These are phyloP conservation scores for Tricholaema leucomelas DNA, from an alignment of 2,113 vertebrate genomes.

Conservation along the genomic window DNA sequence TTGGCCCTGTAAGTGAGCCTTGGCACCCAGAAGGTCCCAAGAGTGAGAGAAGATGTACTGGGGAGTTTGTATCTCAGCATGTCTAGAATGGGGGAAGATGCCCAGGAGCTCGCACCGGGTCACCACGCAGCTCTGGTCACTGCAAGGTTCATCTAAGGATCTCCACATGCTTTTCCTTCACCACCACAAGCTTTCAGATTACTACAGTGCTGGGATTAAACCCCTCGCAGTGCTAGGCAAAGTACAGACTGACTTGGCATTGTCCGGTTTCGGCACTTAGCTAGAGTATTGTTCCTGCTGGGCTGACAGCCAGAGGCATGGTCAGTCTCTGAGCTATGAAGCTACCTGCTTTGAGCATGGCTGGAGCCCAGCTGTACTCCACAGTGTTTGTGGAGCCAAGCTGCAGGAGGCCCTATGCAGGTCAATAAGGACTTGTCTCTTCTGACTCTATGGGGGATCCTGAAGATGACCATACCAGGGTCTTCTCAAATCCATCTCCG, in stretches of 20 bases:
- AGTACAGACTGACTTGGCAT: accelerated
- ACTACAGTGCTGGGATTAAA: not conserved
- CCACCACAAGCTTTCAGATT: not conserved
- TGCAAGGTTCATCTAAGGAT: not conserved
- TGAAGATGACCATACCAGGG: not conserved
- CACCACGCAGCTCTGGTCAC: not conserved
- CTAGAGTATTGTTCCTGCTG: not conserved
- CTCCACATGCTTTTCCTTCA: not conserved
- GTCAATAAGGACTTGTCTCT: not conserved
- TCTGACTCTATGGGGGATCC: not conserved
- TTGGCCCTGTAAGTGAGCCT: not conserved
- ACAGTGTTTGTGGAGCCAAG: too few relatives aligned
- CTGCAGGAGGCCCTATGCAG: not conserved
- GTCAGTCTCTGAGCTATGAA: not conserved
- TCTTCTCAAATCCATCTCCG: not conserved
- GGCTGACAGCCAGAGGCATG: accelerated
- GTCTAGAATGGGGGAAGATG: not conserved
- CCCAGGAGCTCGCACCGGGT: not conserved
- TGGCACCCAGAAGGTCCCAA: not conserved
- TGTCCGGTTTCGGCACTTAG: not conserved
- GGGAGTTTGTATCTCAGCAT: not conserved
- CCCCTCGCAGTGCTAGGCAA: not conserved
- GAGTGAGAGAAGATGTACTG: not conserved
- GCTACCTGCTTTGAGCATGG: not conserved
- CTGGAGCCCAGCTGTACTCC: not conserved